Conservation (phyloP, 64 coral and sea anemone genomes). For the Montipora foliosa region DNA sequence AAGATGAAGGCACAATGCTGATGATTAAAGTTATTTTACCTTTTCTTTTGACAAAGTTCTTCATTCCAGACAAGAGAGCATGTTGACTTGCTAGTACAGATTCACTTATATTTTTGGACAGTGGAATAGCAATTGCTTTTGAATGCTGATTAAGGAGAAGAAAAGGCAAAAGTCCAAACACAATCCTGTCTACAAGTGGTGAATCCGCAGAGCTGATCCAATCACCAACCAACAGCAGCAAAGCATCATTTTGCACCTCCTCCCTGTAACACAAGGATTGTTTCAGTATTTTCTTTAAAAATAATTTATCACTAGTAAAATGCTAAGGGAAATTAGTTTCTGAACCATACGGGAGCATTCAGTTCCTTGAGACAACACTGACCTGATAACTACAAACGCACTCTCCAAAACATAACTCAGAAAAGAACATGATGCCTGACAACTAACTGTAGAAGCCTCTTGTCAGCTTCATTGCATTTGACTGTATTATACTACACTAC, state of each 20-base stretch:
- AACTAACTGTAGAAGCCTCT: too few relatives aligned
- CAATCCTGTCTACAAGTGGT: slow-evolving; percentile 50
- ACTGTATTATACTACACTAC: too few relatives aligned
- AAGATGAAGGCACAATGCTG: not conserved
- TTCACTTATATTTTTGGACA: slow-evolving; percentile 44
- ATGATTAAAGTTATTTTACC: slow-evolving; percentile 21
- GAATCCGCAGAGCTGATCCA: slow-evolving; percentile 14
- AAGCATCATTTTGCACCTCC: slow-evolving; percentile 54
- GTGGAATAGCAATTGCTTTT: slow-evolving; percentile 35
- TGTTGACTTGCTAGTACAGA: slow-evolving; percentile 55
- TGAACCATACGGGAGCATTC: too few relatives aligned
- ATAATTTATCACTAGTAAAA: not conserved
- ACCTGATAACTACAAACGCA: too few relatives aligned
- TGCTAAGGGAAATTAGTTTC: too few relatives aligned
- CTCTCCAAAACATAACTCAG: too few relatives aligned
- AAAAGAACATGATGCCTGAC: too few relatives aligned
- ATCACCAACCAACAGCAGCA: slow-evolving; percentile 52
- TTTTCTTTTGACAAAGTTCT: slow-evolving; percentile 65
- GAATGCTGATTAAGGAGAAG: slow-evolving; percentile 49
- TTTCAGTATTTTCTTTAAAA: not conserved
- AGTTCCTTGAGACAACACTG: too few relatives aligned
- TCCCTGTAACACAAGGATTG: slow-evolving; percentile 57
- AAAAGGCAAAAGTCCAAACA: slow-evolving; percentile 59
- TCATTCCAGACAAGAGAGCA: slow-evolving; percentile 68
- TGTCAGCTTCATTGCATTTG: too few relatives aligned